These are phyloP conservation scores for Cydia fagiglandana DNA, from an alignment of 1,140 invertebrate genomes.

Conservation along the genomic window DNA sequence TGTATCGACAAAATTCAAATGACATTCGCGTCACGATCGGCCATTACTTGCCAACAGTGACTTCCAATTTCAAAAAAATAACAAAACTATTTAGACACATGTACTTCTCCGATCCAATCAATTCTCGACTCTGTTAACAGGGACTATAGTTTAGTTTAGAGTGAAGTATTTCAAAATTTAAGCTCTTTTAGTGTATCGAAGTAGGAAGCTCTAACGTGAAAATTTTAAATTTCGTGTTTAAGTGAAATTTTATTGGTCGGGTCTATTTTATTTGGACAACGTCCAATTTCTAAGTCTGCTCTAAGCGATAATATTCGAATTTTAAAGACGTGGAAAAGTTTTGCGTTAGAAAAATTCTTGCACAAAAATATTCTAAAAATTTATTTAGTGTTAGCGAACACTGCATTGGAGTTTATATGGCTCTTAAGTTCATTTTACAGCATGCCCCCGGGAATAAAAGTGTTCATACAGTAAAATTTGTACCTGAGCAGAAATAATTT, in stretches of 20 bases:
- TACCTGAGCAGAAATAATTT: not conserved
- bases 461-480: not conserved
- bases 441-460: not conserved
- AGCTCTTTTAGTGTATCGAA: conserved; percentile 34
- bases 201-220: conserved; percentile 60
- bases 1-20: conserved; percentile 65
- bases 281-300: conserved; percentile 44
- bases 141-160: conserved; percentile 35
- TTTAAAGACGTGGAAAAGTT: conserved; percentile 22
- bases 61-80: conserved; percentile 66
- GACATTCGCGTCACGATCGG: conserved; percentile 66
- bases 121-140: conserved; percentile 40
- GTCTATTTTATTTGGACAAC: conserved; percentile 63
- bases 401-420: conserved; percentile 29
- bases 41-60: conserved; percentile 74
- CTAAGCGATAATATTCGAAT: conserved; percentile 28
- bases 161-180: conserved; percentile 1
- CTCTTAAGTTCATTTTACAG: not conserved
- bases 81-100: conserved; percentile 37
- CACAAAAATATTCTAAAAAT: conserved; percentile 36
- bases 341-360: conserved; percentile 6
- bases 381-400: conserved; percentile 32
- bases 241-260: conserved; percentile 74
- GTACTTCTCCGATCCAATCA: not conserved
- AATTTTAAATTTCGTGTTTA: conserved; percentile 75